Conservation (phyloP, 2,888 invertebrate genomes). For the Lasioglossum villosulum region DNA sequence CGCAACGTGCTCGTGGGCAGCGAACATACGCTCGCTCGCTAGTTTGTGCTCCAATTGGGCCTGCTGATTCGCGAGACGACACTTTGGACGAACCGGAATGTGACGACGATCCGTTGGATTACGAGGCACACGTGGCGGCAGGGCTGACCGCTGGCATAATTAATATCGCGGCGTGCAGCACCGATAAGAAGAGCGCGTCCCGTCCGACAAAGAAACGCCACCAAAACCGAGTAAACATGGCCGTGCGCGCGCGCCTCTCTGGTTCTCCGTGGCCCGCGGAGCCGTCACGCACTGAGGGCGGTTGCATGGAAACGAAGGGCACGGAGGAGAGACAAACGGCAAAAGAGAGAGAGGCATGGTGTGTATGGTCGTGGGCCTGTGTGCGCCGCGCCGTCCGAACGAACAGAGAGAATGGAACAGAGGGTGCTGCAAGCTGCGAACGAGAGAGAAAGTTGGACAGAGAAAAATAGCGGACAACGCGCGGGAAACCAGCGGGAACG, state of each 20-base stretch:
- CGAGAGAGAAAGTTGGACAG: slow-evolving; percentile 65
- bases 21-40: slow-evolving; percentile 31
- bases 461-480: slow-evolving; percentile 20
- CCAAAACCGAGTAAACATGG: slow-evolving; percentile 72
- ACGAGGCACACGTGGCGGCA: slow-evolving; percentile 58
- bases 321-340: slow-evolving; percentile 32
- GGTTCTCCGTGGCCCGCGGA: slow-evolving; percentile 63
- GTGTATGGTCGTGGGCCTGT: not conserved
- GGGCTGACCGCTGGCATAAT: slow-evolving; percentile 66
- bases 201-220: slow-evolving; percentile 65
- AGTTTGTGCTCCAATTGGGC: not conserved
- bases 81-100: not conserved
- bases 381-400: slow-evolving; percentile 4
- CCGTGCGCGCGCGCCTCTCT: slow-evolving; percentile 70
- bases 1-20: slow-evolving; percentile 40
- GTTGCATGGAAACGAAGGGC: slow-evolving; percentile 74
- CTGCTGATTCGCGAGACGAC: slow-evolving; percentile 2
- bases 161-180: slow-evolving; percentile 60
- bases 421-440: slow-evolving; percentile 59
- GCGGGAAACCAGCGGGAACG: slow-evolving; percentile 4
- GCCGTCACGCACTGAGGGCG: slow-evolving; percentile 79
- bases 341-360: slow-evolving; percentile 5
- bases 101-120: slow-evolving; percentile 22
- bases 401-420: slow-evolving; percentile 47
- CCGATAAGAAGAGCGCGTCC: slow-evolving; percentile 61